A percentile compares a stretch with the other conserved stretches of the same genome.
Conservation (phyloP, 2,888 invertebrate species). For the Brenthis hecate region DNA sequence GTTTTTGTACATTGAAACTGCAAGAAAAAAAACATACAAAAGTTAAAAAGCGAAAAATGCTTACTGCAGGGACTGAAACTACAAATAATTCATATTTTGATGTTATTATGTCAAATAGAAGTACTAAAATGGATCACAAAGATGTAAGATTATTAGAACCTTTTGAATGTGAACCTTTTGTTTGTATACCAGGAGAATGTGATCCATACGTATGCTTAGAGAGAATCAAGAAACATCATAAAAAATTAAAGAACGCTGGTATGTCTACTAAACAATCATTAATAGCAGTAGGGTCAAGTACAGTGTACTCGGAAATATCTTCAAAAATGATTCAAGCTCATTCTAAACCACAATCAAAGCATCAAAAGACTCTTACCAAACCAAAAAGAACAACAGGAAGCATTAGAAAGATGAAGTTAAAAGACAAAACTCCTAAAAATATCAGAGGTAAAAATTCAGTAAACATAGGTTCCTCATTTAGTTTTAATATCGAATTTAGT, state of each 20-base stretch:
- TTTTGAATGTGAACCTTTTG: conserved; percentile 47
- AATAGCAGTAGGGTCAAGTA: conserved; percentile 21
- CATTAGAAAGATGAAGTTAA: neutral
- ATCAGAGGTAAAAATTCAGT: conserved; percentile 35
- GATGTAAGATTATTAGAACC: conserved; percentile 23
- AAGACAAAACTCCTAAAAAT: conserved; percentile 6
- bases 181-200: conserved; percentile 41
- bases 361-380: conserved; percentile 13
- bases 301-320: conserved; percentile 22
- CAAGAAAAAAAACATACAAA: conserved; percentile 38
- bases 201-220: conserved; percentile 46
- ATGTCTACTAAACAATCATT: conserved; percentile 15
- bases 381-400: conserved; percentile 12
- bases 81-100: neutral
- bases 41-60: conserved; percentile 23
- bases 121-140: conserved; percentile 28
- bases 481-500: conserved; percentile 43
- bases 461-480: conserved; percentile 43
- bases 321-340: conserved; percentile 23
- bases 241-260: conserved; percentile 24
- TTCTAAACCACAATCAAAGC: conserved; percentile 20
- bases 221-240: conserved; percentile 42
- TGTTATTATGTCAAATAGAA: conserved; percentile 25
- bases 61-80: conserved; percentile 23
- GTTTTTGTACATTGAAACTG: conserved; percentile 51